These are phyloP conservation scores for Centruroides sculpturatus DNA, from an alignment of 1,140 invertebrate genomes.

Conservation along the genomic window DNA sequence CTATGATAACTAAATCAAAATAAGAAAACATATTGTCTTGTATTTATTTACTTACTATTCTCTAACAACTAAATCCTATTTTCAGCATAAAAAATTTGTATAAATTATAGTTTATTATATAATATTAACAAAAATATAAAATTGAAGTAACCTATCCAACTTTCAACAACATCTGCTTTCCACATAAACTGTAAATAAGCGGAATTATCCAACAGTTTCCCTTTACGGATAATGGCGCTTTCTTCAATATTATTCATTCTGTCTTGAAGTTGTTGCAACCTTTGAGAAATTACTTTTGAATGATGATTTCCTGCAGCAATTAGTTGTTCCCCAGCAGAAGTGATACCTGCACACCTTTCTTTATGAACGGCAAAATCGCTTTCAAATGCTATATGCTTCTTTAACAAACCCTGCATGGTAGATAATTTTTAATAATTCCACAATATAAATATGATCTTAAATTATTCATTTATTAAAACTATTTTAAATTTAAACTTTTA, in stretches of 20 bases:
- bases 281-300: constrained; percentile 65
- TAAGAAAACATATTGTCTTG: too few relatives aligned
- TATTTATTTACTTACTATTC: neutral
- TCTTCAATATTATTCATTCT: constrained; percentile 75
- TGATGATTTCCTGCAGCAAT: constrained; percentile 82
- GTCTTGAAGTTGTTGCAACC: constrained; percentile 63
- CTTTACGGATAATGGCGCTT: constrained; percentile 68
- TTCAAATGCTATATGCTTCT: constrained; percentile 97
- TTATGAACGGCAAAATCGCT: constrained; percentile 88
- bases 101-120: neutral
- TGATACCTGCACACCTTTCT: constrained; percentile 81
- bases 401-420: constrained; percentile 59
- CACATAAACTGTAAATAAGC: constrained; percentile 98
- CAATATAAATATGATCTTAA: too few relatives aligned
- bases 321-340: constrained; percentile 59
- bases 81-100: neutral
- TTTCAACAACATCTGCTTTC: constrained; percentile 99
- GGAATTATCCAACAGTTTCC: constrained; percentile 81
- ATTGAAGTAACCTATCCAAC: constrained; percentile 62
- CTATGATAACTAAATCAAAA: too few relatives aligned
- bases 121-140: neutral
- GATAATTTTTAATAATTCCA: too few relatives aligned
- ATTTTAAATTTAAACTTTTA: too few relatives aligned
- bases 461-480: too few relatives aligned
- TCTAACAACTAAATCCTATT: neutral